phyloP scores from a whole-genome alignment of 1,140 invertebrate genomes.

The Calycopis cecrops region DNA sequence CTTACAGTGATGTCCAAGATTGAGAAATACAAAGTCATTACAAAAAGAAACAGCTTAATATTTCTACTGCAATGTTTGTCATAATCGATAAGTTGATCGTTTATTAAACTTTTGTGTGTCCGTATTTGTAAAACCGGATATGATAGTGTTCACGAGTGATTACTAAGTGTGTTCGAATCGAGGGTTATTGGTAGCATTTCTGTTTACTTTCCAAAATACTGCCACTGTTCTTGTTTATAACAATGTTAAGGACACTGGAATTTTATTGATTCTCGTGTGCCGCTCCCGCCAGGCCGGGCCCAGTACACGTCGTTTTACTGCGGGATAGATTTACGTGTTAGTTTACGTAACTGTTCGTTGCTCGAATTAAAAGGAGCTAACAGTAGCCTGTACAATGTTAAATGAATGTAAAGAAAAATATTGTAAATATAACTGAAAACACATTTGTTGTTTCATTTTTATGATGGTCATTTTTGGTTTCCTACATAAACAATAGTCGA shows the following conservation, averaged over 20 bases:
- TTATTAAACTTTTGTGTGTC: too few relatives aligned
- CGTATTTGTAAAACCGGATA: too few relatives aligned
- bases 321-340: slow-evolving; percentile 73
- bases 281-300: slow-evolving; percentile 53
- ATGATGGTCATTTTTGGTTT: slow-evolving; percentile 38
- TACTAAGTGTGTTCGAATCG: background rate
- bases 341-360: slow-evolving; percentile 74
- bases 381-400: slow-evolving; percentile 72
- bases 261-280: slow-evolving; percentile 71
- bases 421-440: slow-evolving; percentile 69
- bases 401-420: slow-evolving; percentile 70
- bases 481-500: slow-evolving; percentile 35
- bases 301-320: slow-evolving; percentile 67
- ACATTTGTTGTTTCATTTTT: slow-evolving; percentile 64
- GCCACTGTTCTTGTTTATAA: slow-evolving; percentile 61
- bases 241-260: slow-evolving; percentile 55
- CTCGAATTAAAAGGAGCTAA: slow-evolving; percentile 74
- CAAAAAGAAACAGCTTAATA: too few relatives aligned
- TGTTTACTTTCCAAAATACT: slow-evolving; percentile 55
- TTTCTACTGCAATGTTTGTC: too few relatives aligned
- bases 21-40: too few relatives aligned
- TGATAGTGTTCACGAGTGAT: too few relatives aligned
- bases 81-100: too few relatives aligned
- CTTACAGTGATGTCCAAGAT: too few relatives aligned
- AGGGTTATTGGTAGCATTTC: slow-evolving; percentile 12